Evolutionary conservation across 2,113 vertebrate genomes (phyloP).

Genomic region (Boulengeromyrus knoepffleri): DNA sequence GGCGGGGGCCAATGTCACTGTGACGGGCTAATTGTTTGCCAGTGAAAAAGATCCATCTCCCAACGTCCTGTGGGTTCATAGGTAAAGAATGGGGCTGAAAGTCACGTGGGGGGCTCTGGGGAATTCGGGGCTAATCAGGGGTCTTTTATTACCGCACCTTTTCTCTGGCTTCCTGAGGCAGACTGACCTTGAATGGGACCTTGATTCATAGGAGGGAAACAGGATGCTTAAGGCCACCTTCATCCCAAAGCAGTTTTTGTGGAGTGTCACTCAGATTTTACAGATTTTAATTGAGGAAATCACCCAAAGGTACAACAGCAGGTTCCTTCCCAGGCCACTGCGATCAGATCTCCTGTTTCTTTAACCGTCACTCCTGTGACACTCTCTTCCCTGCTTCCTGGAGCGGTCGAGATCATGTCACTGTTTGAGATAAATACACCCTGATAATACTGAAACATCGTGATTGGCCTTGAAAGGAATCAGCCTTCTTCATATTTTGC

Average conservation of each 20-base stretch:
- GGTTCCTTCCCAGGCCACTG: not conserved
- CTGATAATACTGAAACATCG: not conserved
- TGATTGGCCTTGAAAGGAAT: not conserved
- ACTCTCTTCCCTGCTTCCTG: not conserved
- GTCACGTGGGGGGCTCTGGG: not conserved
- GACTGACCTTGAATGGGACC: not conserved
- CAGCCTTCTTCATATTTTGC: not conserved
- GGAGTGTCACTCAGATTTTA: not conserved
- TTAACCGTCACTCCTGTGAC: not conserved
- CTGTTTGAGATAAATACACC: not conserved
- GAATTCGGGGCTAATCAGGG: not conserved
- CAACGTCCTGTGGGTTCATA: not conserved
- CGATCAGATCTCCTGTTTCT: not conserved
- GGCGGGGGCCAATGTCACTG: not conserved
- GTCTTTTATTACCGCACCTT: not conserved
- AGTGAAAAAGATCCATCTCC: conserved; percentile 12
- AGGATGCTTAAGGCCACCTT: not conserved
- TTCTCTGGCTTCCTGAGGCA: not conserved
- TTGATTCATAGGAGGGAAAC: not conserved
- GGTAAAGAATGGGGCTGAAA: not conserved
- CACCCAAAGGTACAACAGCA: not conserved
- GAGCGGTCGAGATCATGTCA: not conserved
- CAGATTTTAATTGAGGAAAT: not conserved
- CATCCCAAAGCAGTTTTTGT: not conserved
- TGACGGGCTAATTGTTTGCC: not conserved